A percentile compares a stretch with the other conserved stretches of the same genome.
Conservation (phyloP, 2,797 vertebrate species). For the Pangasius krempfi region DNA sequence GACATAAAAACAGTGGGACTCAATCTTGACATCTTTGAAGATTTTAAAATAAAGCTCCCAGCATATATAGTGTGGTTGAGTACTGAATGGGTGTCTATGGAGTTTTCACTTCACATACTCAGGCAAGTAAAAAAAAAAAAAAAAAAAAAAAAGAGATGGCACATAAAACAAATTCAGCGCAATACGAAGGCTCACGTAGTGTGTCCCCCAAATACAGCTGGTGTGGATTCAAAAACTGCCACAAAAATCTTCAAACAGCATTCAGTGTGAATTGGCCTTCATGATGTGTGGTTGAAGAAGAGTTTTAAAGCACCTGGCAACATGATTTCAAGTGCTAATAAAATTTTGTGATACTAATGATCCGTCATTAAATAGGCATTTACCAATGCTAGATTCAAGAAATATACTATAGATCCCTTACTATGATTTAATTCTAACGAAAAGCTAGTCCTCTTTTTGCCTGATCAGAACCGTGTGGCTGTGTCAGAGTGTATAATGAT, state of each 20-base stretch:
- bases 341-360: background rate
- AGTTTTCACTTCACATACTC: background rate
- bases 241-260: background rate
- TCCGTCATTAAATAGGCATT: background rate
- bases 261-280: background rate
- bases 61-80: background rate
- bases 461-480: background rate
- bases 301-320: background rate
- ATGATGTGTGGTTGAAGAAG: background rate
- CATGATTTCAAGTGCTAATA: background rate
- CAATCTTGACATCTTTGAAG: background rate
- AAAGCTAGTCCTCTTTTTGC: background rate
- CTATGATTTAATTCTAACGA: background rate
- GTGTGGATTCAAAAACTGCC: background rate
- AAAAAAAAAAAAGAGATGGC: background rate
- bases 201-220: background rate
- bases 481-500: background rate
- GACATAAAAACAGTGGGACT: background rate
- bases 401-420: background rate
- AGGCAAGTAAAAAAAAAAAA: background rate
- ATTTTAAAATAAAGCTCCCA: background rate
- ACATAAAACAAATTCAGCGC: background rate
- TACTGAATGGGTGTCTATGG: background rate
- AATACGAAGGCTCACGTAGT: background rate
- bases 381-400: background rate